phyloP scores from a whole-genome alignment of 2,797 vertebrate species.

The Macroramphosus scolopax region DNA sequence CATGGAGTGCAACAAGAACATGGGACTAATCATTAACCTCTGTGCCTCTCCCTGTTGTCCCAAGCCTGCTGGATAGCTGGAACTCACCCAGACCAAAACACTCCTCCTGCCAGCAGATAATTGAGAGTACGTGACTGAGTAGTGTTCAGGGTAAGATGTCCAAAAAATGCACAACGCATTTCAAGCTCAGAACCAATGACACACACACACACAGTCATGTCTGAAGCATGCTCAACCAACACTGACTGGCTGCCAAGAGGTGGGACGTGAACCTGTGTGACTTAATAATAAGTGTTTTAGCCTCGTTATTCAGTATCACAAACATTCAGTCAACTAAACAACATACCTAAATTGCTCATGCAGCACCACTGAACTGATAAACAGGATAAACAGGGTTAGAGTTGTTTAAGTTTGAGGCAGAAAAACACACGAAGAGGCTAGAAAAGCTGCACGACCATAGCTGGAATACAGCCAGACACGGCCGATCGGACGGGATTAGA shows the following conservation, averaged over 20 bases:
- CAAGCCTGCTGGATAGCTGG: slow-evolving; percentile 67
- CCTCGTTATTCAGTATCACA: neutral
- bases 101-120: slow-evolving; percentile 70
- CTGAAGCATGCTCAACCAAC: too few species aligned
- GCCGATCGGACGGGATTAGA: too few species aligned
- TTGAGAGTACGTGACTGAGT: slow-evolving; percentile 68
- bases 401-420: slow-evolving; percentile 6
- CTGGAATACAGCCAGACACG: too few species aligned
- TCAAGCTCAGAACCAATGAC: too few species aligned
- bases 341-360: slow-evolving; percentile 9
- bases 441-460: too few species aligned
- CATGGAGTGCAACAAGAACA: slow-evolving; percentile 68
- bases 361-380: slow-evolving; percentile 25
- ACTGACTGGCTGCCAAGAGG: too few species aligned
- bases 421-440: too few species aligned
- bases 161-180: too few species aligned
- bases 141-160: slow-evolving; percentile 39
- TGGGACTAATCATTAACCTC: slow-evolving; percentile 82
- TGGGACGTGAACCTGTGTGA: too few species aligned
- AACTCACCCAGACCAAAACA: slow-evolving; percentile 67
- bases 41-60: slow-evolving; percentile 65
- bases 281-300: too few species aligned
- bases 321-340: neutral
- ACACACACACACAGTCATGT: too few species aligned
- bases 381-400: neutral